Conservation (phyloP, 64 coral and sea anemone species). For the Pachyseris speciosa region DNA sequence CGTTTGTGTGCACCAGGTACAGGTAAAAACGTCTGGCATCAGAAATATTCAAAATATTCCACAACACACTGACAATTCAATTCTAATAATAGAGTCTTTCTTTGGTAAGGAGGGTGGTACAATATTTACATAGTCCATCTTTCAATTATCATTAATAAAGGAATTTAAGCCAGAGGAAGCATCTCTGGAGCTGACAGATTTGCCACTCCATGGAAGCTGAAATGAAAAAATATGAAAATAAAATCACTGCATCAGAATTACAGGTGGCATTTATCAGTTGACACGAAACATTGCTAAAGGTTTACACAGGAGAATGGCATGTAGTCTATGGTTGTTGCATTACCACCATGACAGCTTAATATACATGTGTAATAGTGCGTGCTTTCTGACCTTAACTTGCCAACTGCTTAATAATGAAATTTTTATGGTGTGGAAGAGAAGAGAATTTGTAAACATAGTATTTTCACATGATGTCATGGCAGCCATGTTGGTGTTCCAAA, state of each 20-base stretch:
- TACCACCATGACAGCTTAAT: too few relatives aligned
- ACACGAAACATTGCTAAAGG: neutral
- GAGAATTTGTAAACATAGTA: too few relatives aligned
- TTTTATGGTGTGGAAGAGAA: too few relatives aligned
- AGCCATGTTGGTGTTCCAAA: too few relatives aligned
- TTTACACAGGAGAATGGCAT: neutral
- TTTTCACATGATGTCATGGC: too few relatives aligned
- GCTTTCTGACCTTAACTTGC: too few relatives aligned
- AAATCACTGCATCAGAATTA: neutral
- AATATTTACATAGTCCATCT: slow-evolving; percentile 26
- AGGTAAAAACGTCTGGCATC: neutral
- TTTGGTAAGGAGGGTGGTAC: neutral
- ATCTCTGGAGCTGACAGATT: slow-evolving; percentile 72
- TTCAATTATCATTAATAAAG: neutral
- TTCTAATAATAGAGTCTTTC: neutral
- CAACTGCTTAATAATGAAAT: too few relatives aligned
- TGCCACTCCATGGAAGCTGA: slow-evolving; percentile 81
- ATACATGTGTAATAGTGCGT: too few relatives aligned
- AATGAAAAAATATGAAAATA: neutral
- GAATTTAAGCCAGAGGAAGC: slow-evolving; percentile 72
- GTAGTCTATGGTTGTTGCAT: too few relatives aligned
- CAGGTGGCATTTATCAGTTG: neutral
- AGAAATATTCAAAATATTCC: neutral
- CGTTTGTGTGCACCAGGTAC: neutral
- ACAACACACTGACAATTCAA: neutral